Conservation (phyloP, 2,113 vertebrate genomes). For the Genyomyrus donnyi region DNA sequence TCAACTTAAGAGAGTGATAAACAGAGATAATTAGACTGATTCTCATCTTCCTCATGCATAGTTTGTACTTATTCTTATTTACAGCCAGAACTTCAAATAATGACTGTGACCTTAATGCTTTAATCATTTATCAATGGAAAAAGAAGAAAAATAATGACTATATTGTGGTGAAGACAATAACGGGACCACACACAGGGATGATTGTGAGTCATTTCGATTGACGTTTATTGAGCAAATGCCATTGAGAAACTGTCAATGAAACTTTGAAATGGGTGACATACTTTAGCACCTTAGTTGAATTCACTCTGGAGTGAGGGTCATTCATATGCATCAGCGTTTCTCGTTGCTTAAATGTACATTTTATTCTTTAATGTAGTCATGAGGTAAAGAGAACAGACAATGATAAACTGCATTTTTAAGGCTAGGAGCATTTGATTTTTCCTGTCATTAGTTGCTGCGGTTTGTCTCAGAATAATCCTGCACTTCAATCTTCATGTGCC, state of each 20-base stretch:
- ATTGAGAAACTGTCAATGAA: slow-evolving; percentile 80
- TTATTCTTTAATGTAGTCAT: slow-evolving; percentile 66
- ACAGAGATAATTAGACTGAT: neutral
- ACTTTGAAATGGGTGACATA: slow-evolving; percentile 77
- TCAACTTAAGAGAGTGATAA: neutral
- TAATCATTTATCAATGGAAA: neutral
- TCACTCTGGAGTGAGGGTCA: slow-evolving; percentile 86
- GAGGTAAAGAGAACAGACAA: slow-evolving; percentile 91
- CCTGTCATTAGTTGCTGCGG: slow-evolving; percentile 48
- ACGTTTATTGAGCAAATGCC: slow-evolving; percentile 95
- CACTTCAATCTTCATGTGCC: neutral
- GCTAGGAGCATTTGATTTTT: slow-evolving; percentile 77
- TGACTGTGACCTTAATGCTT: neutral
- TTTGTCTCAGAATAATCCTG: slow-evolving; percentile 17
- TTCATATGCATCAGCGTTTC: slow-evolving; percentile 50
- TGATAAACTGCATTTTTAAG: slow-evolving; percentile 95
- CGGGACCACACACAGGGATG: slow-evolving; percentile 18
- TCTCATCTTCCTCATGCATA: neutral
- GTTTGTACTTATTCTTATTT: neutral
- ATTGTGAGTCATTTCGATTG: slow-evolving; percentile 69
- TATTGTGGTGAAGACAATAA: neutral
- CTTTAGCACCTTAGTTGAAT: slow-evolving; percentile 81
- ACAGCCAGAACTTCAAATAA: neutral
- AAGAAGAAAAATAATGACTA: neutral
- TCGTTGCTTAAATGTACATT: slow-evolving; percentile 50